Evolutionary conservation across 2,888 invertebrate genomes (phyloP).

Genomic region (Conchocele bisecta): DNA sequence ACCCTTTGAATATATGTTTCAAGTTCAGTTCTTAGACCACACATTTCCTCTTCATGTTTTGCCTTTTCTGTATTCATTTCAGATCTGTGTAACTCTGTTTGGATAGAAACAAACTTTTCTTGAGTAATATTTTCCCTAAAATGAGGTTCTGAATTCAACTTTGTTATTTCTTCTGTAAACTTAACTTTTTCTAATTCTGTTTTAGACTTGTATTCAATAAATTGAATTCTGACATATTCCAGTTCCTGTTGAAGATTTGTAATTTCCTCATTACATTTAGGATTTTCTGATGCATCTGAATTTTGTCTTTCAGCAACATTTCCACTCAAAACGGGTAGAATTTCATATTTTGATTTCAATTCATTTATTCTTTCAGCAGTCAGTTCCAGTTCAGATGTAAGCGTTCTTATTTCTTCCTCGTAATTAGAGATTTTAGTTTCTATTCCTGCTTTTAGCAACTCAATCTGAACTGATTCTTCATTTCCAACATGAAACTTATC

Average conservation of each 20-base stretch:
- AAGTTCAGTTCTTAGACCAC: not conserved
- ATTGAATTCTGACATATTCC: not conserved
- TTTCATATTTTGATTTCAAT: constrained; percentile 19
- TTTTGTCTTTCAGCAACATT: not conserved
- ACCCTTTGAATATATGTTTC: not conserved
- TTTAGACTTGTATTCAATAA: not conserved
- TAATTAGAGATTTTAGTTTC: not conserved
- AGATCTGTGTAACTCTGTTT: too few species aligned
- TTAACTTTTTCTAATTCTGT: not conserved
- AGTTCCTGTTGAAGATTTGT: not conserved
- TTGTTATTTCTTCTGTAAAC: not conserved
- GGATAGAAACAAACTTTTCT: too few species aligned
- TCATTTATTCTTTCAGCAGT: constrained; percentile 7
- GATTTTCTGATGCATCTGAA: not conserved
- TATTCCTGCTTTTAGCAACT: not conserved
- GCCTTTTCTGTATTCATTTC: constrained; percentile 1
- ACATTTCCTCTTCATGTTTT: not conserved
- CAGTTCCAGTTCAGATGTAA: not conserved
- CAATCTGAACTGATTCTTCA: not conserved
- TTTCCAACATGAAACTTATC: not conserved
- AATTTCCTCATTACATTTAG: not conserved
- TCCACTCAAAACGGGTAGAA: too few species aligned
- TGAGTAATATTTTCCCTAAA: too few species aligned
- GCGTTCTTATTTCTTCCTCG: not conserved
- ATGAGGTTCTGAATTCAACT: not conserved